Evolutionary conservation across 2,797 vertebrate species (phyloP), one percentile per base, ranked within the genome.

Genomic region (Melanotaenia pygmaea): DNA sequence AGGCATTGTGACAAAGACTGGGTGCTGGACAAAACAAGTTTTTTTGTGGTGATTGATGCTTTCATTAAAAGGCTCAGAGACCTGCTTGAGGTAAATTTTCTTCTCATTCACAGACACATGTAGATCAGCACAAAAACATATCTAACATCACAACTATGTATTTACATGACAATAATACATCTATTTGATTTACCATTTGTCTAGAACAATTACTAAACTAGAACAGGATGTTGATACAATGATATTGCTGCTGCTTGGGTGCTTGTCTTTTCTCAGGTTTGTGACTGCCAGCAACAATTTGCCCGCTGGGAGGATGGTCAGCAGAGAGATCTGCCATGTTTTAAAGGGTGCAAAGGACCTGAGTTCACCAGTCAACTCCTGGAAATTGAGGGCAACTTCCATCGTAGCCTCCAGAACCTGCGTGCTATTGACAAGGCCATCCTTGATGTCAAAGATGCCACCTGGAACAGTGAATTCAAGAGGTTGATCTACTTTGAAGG

Each of bases 231-330:
- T 47, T 47, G 45, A 16, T 47, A 20, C 5, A 18, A 16, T 45
- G 16, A 5, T 45, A 45, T 45, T 45, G 18, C 18, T 45, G 38
- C 18, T 45, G 16, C 43, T 16, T 45, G 16, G 43, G 5, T 20
- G 16, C 43, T 20, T 45, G 3, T 26, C 10, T 9, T 50, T 24
- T 60, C 13, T 67, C 70, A 97, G 97, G 94, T 98, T 38, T 97
- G 97, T 62, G 92, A 96, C 38, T 96, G 95, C 88, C 96, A 97
- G 90, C 88, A 95, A 74, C 95, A 96, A 79, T 97, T 97, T 89
- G 95, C 93, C 32, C 95, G 96, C n/a, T 95, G 94, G 89, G 92
- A 94, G 62, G 95, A 97, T 14, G 95, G 96, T 60, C 76, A 90
- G 66, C 95, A 96, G 87, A 93, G 91, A 1, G 87, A 92, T 0